Evolutionary conservation across 2,113 vertebrate species (phyloP), one percentile per base, ranked within the genome.

Genomic region (Brachyistius frenatus): DNA sequence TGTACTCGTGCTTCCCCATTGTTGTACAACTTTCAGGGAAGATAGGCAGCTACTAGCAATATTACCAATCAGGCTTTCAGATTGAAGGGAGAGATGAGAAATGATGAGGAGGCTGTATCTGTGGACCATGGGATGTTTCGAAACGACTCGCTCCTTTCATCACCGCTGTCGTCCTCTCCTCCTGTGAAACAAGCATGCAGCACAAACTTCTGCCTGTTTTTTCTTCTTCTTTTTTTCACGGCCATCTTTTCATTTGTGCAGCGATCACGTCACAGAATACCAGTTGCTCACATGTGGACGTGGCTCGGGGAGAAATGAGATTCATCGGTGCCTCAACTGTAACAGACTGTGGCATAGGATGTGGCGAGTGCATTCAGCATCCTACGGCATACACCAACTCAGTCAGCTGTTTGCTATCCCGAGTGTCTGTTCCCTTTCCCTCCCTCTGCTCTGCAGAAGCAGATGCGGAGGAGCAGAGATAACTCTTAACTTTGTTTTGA

Each of bases 401-500:
- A 9, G 68, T 80, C 83, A 88, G 83, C 88, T 85, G 80, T 84
- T 79, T 86, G 70, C 86, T 66, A 66, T 70, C 81, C 76, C 2
- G 67, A 49, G 63, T 53, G 81, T 76, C 84, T 89, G 87, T 79
- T 86, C 87, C 73, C 80, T 15, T 80, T 88, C 75, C 62, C 61
- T 71, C 81, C 72, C 61, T 68, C 72, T 78, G 75, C 89, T 83
- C 83, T 72, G 82, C 87, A 81, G 84, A 86, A 91, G 91, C 92
- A 93, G 92, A 91, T 92, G 92, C 77, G 66, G 88, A 89, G 86
- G 89, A 90, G 86, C 91, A 89, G 90, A 94, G 94, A 95, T 95
- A 95, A 94, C 93, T 95, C 94, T 94, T 94, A 95, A 95, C 94
- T 95, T 95, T 95, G 95, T 95, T 95, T 95, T 95, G 95, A 95